Evolutionary conservation across 2,797 vertebrate species (phyloP).

Genomic region (Hydrocynus forskahlii): DNA sequence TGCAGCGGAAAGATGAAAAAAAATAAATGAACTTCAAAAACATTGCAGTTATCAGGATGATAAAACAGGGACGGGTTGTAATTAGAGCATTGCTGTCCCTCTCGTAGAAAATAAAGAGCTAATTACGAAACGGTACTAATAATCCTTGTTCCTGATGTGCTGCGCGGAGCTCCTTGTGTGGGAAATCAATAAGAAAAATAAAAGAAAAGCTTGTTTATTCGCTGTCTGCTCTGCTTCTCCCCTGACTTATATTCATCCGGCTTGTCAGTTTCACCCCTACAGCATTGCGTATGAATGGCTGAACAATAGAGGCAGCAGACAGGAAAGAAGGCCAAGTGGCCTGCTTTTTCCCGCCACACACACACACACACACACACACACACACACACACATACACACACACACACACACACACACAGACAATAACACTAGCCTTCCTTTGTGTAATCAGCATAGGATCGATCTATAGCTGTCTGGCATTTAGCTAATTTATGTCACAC

Average conservation of each 20-base stretch:
- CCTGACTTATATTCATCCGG: constrained; percentile 57
- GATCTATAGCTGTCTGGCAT: constrained; percentile 64
- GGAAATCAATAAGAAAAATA: constrained; percentile 30
- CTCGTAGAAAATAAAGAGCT: background rate
- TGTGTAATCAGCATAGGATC: constrained; percentile 71
- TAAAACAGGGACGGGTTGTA: background rate
- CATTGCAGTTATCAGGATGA: no score
- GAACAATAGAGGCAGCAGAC: constrained; percentile 74
- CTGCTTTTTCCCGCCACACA: constrained; percentile 65
- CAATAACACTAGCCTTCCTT: constrained; percentile 64
- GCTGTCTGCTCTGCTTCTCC: constrained; percentile 28
- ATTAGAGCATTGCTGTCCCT: background rate
- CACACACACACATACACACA: constrained; percentile 26
- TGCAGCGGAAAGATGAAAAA: no score
- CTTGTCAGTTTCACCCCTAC: constrained; percentile 59
- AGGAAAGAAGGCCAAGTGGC: constrained; percentile 70
- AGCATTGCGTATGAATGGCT: constrained; percentile 62
- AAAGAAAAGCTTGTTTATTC: constrained; percentile 31
- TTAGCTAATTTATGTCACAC: constrained; percentile 67
- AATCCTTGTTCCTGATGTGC: constrained; percentile 19
- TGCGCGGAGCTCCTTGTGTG: constrained; percentile 3
- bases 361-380: constrained; percentile 37
- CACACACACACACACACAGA: constrained; percentile 57
- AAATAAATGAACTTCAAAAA: no score
- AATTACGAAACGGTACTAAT: background rate